phyloP scores from a whole-genome alignment of 2,113 vertebrate species.

The Zingel zingel region DNA sequence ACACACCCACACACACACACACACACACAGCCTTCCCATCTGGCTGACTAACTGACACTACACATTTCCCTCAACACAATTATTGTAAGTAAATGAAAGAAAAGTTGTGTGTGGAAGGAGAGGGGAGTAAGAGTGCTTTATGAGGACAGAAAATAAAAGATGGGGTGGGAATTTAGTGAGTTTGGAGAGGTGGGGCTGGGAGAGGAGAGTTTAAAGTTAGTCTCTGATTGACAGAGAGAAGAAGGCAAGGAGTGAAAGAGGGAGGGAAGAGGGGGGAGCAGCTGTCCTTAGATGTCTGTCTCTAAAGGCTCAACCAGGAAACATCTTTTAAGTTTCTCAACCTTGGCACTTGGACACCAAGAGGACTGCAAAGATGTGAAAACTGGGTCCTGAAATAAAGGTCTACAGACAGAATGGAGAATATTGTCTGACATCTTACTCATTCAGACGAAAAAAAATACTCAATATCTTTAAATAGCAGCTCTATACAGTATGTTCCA shows the following conservation, averaged over 20 bases:
- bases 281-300: constrained; percentile 72
- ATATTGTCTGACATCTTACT: neutral
- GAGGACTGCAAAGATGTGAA: constrained; percentile 32
- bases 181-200: constrained; percentile 25
- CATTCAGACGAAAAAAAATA: neutral
- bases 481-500: neutral
- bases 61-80: constrained; percentile 24
- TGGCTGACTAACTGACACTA: constrained; percentile 27
- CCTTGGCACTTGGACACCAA: constrained; percentile 45
- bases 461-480: neutral
- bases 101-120: neutral
- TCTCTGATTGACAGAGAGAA: constrained; percentile 53
- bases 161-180: constrained; percentile 36
- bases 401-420: neutral
- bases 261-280: constrained; percentile 51
- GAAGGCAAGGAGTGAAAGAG: constrained; percentile 33
- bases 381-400: constrained; percentile 13
- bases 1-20: constrained; percentile 19
- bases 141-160: constrained; percentile 42
- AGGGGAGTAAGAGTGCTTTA: neutral
- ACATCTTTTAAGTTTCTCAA: constrained; percentile 60
- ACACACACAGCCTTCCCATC: constrained; percentile 17
- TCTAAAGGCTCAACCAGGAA: constrained; percentile 52
- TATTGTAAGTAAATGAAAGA: constrained; percentile 23
- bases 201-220: constrained; percentile 39